phyloP scores from a whole-genome alignment of 2,888 invertebrate genomes.

The Polydrusus tereticollis region DNA sequence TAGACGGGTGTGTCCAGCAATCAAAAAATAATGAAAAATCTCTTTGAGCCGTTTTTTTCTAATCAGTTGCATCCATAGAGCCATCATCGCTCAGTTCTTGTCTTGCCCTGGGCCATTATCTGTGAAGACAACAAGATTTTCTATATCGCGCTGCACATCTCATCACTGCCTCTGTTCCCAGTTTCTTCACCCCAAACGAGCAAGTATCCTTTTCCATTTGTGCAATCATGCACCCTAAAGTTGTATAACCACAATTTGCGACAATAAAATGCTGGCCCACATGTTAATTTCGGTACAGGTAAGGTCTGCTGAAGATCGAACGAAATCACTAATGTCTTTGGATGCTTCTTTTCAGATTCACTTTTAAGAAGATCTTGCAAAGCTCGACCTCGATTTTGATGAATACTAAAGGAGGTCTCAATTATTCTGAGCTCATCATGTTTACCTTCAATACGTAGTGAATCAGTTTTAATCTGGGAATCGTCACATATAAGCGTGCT shows the following conservation, averaged over 20 bases:
- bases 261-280: too few relatives aligned
- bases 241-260: conserved; percentile 17
- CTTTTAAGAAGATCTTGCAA: too few relatives aligned
- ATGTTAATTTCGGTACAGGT: too few relatives aligned
- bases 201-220: conserved; percentile 1
- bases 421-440: neutral
- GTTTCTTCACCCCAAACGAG: conserved; percentile 18
- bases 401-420: too few relatives aligned
- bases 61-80: too few relatives aligned
- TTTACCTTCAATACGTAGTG: neutral
- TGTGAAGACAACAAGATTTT: too few relatives aligned
- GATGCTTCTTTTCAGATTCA: neutral
- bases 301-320: too few relatives aligned
- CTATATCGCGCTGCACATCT: conserved; percentile 5
- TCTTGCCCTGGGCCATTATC: too few relatives aligned
- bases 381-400: too few relatives aligned
- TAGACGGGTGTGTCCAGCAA: conserved; percentile 13
- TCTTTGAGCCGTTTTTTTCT: too few relatives aligned
- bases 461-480: neutral
- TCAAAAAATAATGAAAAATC: conserved; percentile 14
- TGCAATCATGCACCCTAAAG: conserved; percentile 16
- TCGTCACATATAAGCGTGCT: too few relatives aligned
- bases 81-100: too few relatives aligned
- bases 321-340: neutral
- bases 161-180: conserved; percentile 18